Evolutionary conservation across 2,888 invertebrate genomes (phyloP).

Genomic region (Metallyticus violacea): DNA sequence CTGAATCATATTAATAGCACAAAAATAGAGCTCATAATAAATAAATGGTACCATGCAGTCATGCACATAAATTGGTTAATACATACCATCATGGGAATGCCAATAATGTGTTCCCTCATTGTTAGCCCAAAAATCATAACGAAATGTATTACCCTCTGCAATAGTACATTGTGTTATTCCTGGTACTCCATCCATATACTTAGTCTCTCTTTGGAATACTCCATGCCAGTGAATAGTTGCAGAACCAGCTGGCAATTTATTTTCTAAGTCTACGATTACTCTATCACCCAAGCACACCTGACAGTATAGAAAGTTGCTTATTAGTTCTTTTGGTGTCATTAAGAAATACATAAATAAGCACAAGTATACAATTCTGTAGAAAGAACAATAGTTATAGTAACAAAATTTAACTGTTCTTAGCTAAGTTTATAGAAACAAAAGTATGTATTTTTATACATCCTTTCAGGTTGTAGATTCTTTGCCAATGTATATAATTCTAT

Average conservation of each 20-base stretch:
- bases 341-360: background rate
- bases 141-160: constrained; percentile 41
- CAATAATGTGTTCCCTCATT: constrained; percentile 42
- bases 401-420: too few species aligned
- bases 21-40: too few species aligned
- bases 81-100: constrained; percentile 42
- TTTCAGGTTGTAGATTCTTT: too few species aligned
- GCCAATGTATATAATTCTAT: too few species aligned
- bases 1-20: too few species aligned
- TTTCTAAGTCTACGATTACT: constrained; percentile 44
- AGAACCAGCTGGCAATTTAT: constrained; percentile 42
- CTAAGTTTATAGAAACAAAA: too few species aligned
- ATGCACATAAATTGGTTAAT: too few species aligned
- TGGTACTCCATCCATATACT: constrained; percentile 48
- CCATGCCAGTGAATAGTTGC: constrained; percentile 55
- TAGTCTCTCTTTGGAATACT: constrained; percentile 41
- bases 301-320: background rate
- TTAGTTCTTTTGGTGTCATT: background rate
- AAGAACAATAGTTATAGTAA: too few species aligned
- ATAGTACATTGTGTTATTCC: constrained; percentile 48
- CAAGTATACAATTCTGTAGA: too few species aligned
- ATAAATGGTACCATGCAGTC: too few species aligned
- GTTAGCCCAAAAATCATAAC: constrained; percentile 41
- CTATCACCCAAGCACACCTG: constrained; percentile 46
- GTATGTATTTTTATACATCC: too few species aligned